Base-by-base conservation (phyloP, 2,888 invertebrate genomes). In the Meganola albula region DNA sequence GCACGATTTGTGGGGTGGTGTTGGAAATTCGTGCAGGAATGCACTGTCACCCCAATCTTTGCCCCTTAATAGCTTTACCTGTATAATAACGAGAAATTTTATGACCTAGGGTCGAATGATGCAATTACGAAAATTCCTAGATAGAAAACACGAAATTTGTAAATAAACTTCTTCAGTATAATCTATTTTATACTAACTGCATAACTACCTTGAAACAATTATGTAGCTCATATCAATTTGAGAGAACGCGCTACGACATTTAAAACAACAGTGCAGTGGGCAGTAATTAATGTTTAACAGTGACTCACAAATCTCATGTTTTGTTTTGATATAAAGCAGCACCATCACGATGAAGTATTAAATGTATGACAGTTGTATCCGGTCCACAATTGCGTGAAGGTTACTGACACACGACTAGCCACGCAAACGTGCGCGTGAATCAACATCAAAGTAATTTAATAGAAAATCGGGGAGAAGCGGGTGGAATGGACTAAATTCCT, bases 11-110 rank as follows among this genome's bases (percentile, higher is more conserved):
- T 40, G 40, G 62, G 58, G 62, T 52, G 59, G 57, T 40, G 43
- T 48, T 53, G 50, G 60, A 48, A 56, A 62, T 59, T 71, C 78
- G 73, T 76, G 75, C 62, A 64, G 73, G 76, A 83, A 79, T 82
- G 76, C 73, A 66, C 49, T 62, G 57, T 63, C 65, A 61, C 72
- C 69, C 53, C 66, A 63, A 56, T 66, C 63, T 57, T 49, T 51
- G 48, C 53, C 46, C 45, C 40, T 29, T 55, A 52, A 59, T 53
- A 59, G 49, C 52, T 43, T 53, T 48, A 56, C 63, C 59, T 55
- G 54, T 44, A 28, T 48, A 44, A 49, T 50, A 47, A 53, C 44
- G 35, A 46, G 13, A 27, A 40, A 38, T 41, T 48, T 34, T 25
- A 49, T 47, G 46, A 48, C 43, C 36, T 46, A 47, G 40, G 37